These are phyloP conservation scores for Lerista edwardsae DNA, from an alignment of 2,797 vertebrate genomes.

Conservation along the genomic window DNA sequence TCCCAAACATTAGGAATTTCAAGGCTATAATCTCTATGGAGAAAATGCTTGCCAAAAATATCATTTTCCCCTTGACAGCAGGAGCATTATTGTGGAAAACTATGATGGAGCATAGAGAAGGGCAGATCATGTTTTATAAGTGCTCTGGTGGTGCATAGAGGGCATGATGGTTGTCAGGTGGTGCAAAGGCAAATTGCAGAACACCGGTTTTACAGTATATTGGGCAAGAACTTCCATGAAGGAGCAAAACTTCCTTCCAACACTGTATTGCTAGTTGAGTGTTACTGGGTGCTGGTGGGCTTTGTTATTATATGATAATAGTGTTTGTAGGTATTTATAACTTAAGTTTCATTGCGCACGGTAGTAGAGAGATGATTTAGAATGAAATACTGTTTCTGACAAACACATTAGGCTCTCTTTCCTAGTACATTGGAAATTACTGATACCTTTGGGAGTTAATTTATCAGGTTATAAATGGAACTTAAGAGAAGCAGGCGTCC, in stretches of 20 bases:
- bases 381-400: not conserved
- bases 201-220: not conserved
- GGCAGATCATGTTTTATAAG: not conserved
- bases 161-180: not conserved
- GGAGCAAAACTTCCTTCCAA: not conserved
- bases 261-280: not conserved
- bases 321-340: not conserved
- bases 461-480: constrained; percentile 10
- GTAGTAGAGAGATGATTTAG: not conserved
- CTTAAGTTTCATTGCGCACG: too few relatives aligned
- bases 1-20: not conserved
- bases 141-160: not conserved
- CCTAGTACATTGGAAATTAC: not conserved
- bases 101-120: not conserved
- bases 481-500: not conserved
- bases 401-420: not conserved
- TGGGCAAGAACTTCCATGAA: not conserved
- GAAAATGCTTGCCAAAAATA: constrained; percentile 12
- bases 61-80: not conserved
- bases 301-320: not conserved
- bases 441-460: not conserved
- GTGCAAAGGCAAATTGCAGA: not conserved
- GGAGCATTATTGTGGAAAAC: not conserved
- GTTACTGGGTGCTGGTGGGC: not conserved
- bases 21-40: constrained; percentile 16